phyloP scores from a whole-genome alignment of 53 echinoderm and acorn worm species.

The Hippasteria phrygiana region DNA sequence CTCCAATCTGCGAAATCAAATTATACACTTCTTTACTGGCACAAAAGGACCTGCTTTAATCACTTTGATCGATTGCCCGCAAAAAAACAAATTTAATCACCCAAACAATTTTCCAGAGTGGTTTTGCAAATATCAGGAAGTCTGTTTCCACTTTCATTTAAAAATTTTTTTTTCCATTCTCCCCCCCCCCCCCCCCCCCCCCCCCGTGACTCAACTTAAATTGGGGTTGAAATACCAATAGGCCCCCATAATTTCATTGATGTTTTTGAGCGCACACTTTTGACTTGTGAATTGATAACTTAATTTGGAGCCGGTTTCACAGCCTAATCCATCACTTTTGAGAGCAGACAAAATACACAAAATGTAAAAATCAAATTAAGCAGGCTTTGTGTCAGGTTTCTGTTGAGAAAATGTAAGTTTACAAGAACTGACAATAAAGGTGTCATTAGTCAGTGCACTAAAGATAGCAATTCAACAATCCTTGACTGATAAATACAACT shows the following conservation, averaged over 20 bases:
- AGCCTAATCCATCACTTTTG: neutral
- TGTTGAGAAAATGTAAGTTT: neutral
- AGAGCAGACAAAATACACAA: neutral
- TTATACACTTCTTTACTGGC: slow-evolving; percentile 24
- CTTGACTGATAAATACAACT: no score
- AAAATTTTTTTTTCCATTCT: no score
- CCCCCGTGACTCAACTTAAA: slow-evolving; percentile 24
- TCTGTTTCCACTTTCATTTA: slow-evolving; percentile 11
- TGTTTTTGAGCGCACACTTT: slow-evolving; percentile 1
- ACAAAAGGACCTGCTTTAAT: slow-evolving; percentile 9
- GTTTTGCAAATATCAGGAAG: slow-evolving; percentile 34
- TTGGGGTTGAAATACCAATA: slow-evolving; percentile 21
- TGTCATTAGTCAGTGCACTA: neutral
- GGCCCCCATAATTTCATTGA: slow-evolving; percentile 17
- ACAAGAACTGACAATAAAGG: neutral
- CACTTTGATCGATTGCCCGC: neutral
- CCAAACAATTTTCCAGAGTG: slow-evolving; percentile 39
- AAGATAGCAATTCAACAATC: no score
- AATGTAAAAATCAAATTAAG: slow-evolving; percentile 3
- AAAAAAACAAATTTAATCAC: neutral
- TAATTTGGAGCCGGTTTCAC: slow-evolving; percentile 7
- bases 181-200: neutral
- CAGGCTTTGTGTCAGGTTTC: slow-evolving; percentile 26
- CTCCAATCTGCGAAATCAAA: slow-evolving; percentile 9
- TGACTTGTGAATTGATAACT: neutral